Percentiles rank a stretch among this genome's conserved stretches.
Conservation (phyloP, 2,888 invertebrate species). For the Cepaea hortensis region DNA sequence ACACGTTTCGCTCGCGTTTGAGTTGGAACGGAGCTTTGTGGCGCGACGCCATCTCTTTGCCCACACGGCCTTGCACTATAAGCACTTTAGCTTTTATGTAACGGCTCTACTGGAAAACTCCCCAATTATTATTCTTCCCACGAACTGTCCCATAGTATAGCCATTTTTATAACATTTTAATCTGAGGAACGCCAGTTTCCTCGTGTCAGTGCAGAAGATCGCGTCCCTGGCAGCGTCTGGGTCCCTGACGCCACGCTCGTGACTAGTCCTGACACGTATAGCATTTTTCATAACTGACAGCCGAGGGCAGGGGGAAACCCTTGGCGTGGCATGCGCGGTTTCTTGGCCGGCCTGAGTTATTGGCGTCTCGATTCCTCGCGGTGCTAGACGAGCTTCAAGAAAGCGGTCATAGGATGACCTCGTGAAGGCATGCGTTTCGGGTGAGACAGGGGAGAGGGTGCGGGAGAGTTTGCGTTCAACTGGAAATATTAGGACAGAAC, state of each 20-base stretch:
- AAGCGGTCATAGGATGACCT: constrained; percentile 1
- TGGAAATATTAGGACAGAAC: not conserved
- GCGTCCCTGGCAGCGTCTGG: not conserved
- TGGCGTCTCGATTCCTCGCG: not conserved
- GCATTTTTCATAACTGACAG: constrained; percentile 22
- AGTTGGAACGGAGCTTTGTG: no score
- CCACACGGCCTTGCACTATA: no score
- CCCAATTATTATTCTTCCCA: no score
- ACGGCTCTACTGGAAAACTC: no score
- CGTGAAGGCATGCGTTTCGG: not conserved
- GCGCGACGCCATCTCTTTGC: no score
- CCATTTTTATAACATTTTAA: not conserved
- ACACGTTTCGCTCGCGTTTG: no score
- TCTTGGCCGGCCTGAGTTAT: constrained; percentile 2
- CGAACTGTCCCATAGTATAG: no score
- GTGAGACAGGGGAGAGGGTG: not conserved
- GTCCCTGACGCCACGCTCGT: constrained; percentile 9
- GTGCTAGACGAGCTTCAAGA: not conserved
- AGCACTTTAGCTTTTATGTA: no score
- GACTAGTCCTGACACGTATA: constrained; percentile 1
- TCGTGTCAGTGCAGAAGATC: not conserved
- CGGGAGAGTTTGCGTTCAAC: not conserved
- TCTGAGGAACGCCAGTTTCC: not conserved
- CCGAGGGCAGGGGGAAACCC: not conserved
- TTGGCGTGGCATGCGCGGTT: constrained; percentile 9